Base-by-base conservation (phyloP, 2,113 vertebrate genomes). In the Xerus inauris region DNA sequence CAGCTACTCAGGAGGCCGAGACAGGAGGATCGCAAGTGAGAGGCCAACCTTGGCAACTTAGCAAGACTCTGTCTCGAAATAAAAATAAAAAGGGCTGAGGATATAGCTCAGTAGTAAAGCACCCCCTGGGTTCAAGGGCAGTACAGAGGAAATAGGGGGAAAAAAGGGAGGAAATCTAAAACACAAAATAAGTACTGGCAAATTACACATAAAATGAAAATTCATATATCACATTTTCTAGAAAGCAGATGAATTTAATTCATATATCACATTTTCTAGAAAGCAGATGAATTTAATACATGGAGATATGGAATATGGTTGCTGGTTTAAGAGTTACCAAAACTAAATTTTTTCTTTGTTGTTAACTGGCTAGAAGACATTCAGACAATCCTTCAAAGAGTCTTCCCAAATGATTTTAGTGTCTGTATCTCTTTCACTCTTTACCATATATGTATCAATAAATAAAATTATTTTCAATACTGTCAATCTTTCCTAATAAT, bases 391-490 rank as follows among this genome's bases (percentile, higher is more conserved):
- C 82, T 77, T 83, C 51, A 75, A 30, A 47, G 45, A n/a, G 51
- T 79, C 75, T 90, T 86, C 38, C 19, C 22, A 83, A 57, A 45
- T 1, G 49, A 11, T 86, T 73, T 82, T 49, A 49, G 93, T 9
- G 22, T 83, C n/a, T 82, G 2, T n/a, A 73, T n/a, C 76, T 54
- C n/a, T 38, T 54, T 92, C 64, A 51, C 59, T 45, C 22, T 45
- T 92, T 69, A 40, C 28, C 79, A 2, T 81, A 45, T 45, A 47
- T 73, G 22, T 62, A 72, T n/a, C 81, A 97, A 97, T 97, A 97
- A 97, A 98, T 40, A 92, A 57, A 75, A 82, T 42, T 80, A 91
- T 79, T 87, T 90, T 89, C 67, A 89, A 93, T 67, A 67, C 3
- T 26, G 1, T 79, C 38, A 5, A 45, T 87, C 57, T 81, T 77